Percentiles rank a stretch among this genome's conserved stretches.
Conservation (phyloP, 2,888 invertebrate species). For the Apoderus coryli region DNA sequence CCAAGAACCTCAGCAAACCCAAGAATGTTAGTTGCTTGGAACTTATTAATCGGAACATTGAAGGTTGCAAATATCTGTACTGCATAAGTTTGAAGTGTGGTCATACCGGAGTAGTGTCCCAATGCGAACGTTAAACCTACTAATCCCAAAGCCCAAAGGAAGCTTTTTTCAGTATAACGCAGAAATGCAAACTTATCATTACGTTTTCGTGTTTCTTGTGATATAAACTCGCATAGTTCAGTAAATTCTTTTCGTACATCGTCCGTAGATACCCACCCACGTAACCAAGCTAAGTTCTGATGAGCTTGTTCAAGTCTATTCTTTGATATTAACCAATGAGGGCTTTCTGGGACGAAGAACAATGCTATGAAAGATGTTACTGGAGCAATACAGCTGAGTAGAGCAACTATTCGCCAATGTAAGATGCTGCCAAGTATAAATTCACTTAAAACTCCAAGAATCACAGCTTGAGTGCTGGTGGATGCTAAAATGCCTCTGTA, state of each 20-base stretch:
- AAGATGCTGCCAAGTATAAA: constrained; percentile 58
- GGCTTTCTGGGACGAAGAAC: constrained; percentile 66
- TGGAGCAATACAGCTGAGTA: constrained; percentile 52
- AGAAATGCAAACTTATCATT: not conserved
- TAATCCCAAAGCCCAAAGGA: constrained; percentile 52
- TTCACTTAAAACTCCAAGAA: constrained; percentile 60
- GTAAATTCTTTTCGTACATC: constrained; percentile 45
- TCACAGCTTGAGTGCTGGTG: constrained; percentile 60
- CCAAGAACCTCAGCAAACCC: constrained; percentile 57
- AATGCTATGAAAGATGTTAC: constrained; percentile 47
- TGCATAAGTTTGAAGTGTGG: constrained; percentile 58
- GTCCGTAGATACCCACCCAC: constrained; percentile 56
- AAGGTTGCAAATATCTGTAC: constrained; percentile 57
- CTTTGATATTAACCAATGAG: constrained; percentile 62
- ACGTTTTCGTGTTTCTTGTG: not conserved
- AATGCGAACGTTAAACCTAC: constrained; percentile 55
- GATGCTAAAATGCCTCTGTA: constrained; percentile 61
- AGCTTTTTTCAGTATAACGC: constrained; percentile 41
- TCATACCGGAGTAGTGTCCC: constrained; percentile 65
- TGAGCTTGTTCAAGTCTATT: constrained; percentile 51
- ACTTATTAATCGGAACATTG: constrained; percentile 60
- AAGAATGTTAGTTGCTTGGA: constrained; percentile 57
- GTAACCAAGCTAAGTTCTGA: constrained; percentile 57
- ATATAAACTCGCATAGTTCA: constrained; percentile 30
- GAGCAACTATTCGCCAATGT: constrained; percentile 55